Evolutionary conservation across 1,140 invertebrate genomes (phyloP).

Genomic region (Pantala flavescens): DNA sequence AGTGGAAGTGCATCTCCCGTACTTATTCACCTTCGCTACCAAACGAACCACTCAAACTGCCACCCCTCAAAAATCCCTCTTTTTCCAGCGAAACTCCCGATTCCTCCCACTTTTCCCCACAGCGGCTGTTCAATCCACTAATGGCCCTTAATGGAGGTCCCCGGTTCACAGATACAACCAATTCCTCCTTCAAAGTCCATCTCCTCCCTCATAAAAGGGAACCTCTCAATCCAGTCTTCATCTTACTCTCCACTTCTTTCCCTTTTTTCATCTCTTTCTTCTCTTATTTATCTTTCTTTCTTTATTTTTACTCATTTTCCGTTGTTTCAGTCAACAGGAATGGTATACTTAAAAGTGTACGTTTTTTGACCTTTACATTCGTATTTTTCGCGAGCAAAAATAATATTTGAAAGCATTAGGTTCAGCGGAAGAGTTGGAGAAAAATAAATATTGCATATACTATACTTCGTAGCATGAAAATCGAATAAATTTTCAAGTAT

Average conservation of each 20-base stretch:
- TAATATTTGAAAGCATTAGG: too few species aligned
- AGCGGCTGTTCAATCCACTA: constrained; percentile 28
- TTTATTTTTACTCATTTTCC: too few species aligned
- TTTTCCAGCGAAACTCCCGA: neutral
- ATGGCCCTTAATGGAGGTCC: constrained; percentile 30
- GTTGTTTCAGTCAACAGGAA: too few species aligned
- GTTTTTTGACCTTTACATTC: too few species aligned
- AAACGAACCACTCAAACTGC: neutral
- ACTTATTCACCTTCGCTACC: neutral
- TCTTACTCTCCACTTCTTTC: neutral
- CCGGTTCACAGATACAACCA: constrained; percentile 29
- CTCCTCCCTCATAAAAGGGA: neutral
- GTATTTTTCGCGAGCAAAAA: too few species aligned
- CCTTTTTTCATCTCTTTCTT: neutral
- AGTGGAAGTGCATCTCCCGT: too few species aligned
- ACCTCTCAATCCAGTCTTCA: too few species aligned
- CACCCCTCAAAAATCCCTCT: neutral
- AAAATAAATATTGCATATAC: too few species aligned
- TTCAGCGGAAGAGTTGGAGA: too few species aligned
- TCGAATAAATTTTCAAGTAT: too few species aligned
- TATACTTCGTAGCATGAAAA: too few species aligned
- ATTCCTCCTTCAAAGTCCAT: constrained; percentile 21
- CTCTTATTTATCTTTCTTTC: neutral
- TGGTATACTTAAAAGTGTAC: too few species aligned
- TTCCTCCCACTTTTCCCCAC: neutral